Evolutionary conservation across 2,113 vertebrate species (phyloP).

Genomic region (Turdus rufiventris): DNA sequence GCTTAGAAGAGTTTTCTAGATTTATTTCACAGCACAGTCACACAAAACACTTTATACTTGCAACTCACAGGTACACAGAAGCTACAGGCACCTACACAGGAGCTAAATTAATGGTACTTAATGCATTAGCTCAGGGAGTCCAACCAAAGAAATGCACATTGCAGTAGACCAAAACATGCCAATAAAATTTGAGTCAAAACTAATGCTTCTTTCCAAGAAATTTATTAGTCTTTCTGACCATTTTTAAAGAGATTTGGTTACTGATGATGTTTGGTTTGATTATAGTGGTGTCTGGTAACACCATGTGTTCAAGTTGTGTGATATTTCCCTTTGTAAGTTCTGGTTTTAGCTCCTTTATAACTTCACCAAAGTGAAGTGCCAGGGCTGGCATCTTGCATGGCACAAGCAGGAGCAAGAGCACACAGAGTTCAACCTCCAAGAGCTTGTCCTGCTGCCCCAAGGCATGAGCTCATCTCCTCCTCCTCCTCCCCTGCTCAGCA

Average conservation of each 20-base stretch:
- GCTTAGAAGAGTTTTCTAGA: neutral
- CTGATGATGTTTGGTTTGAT: neutral
- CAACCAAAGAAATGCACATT: neutral
- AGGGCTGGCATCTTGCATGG: fast-evolving
- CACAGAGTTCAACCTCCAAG: neutral
- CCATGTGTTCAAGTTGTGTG: neutral
- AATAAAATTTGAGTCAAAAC: neutral
- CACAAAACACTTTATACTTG: neutral
- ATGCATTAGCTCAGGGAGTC: neutral
- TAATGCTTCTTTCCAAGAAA: neutral
- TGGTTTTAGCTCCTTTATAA: neutral
- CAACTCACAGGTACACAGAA: neutral
- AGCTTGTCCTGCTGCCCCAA: neutral
- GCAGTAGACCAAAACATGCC: fast-evolving
- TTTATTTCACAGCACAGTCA: neutral
- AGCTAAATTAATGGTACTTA: neutral
- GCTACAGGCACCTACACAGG: neutral
- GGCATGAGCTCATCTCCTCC: neutral
- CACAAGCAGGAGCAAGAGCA: neutral
- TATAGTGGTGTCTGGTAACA: fast-evolving
- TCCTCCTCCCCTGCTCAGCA: neutral
- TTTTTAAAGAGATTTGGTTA: neutral
- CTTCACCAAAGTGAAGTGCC: neutral
- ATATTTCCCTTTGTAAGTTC: neutral
- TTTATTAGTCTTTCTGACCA: neutral